Evolutionary conservation across 92 coral and sea anemone species (phyloP), one percentile per base, ranked within the genome.

Genomic region (Palythoa heliodiscus): DNA sequence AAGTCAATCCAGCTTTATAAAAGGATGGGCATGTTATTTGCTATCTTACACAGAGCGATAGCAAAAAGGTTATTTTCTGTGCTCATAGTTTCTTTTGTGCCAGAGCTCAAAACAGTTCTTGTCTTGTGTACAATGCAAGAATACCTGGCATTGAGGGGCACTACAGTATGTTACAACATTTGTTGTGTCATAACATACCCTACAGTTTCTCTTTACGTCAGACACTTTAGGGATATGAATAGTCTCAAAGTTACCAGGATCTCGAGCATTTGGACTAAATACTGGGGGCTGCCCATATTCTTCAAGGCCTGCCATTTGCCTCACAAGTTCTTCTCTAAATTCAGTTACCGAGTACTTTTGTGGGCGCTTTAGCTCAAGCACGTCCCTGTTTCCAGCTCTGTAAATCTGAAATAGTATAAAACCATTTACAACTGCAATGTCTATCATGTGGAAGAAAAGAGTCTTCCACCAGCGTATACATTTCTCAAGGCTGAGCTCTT

Each of bases 111-210:
- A 83, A 55, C 88, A 88, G 81, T 84, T 76, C 57, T 60, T 52
- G 11, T 88, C 64, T 24, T 40, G 25, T 8, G 83, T 89, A 25
- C 89, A 82, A 47, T 83, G 90, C 64, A 90, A 43, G 67, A 70
- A 78, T 2, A 70, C 88, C 9, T 76, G 40, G 43, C 90, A 90
- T 53, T 90, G 93, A 57, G 88, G 90, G 24, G 93, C 90, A 90
- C 79, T 84, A 43, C 90, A 90, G 78, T 11, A 90, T 2, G 83
- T 11, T 9, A 20, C 9, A 0, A 90, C 91, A 16, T 87, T 71
- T 16, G 68, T 72, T 11, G 71, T 52, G 37, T 12, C 84, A 50
- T 90, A 90, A 69, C 93, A 90, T 7, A 87, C 93, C 60, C 78
- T 83, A 19, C 88, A 90, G 47, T 78, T 90, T 16, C 83, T 76